These are phyloP conservation scores for Lepeophtheirus nordmannii DNA, from an alignment of 2,888 invertebrate genomes.

Conservation along the genomic window DNA sequence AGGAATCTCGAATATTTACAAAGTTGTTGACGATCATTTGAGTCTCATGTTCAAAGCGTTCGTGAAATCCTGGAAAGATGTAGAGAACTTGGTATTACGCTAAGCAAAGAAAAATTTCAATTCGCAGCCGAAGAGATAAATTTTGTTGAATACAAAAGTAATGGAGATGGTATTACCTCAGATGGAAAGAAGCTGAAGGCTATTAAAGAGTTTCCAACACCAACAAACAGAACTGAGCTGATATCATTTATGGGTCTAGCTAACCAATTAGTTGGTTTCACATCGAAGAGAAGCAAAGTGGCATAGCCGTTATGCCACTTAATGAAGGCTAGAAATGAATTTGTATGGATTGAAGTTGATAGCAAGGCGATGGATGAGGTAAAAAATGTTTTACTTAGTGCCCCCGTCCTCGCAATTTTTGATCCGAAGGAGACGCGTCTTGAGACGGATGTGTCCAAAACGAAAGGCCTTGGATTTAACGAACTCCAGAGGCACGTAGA, in stretches of 20 bases:
- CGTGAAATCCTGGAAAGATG: not conserved
- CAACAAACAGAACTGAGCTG: not conserved
- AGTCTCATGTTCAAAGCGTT: not conserved
- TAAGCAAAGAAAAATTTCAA: too few relatives aligned
- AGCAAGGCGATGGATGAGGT: not conserved
- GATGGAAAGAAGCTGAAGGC: not conserved
- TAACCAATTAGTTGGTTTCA: not conserved
- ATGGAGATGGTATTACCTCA: not conserved
- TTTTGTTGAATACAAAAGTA: not conserved
- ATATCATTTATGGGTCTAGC: not conserved
- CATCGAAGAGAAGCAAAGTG: not conserved
- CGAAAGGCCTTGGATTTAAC: constrained; percentile 1
- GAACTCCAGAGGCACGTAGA: too few relatives aligned
- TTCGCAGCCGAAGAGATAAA: not conserved
- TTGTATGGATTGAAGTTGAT: not conserved
- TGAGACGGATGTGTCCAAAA: not conserved
- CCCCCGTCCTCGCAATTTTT: not conserved
- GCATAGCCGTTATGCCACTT: not conserved
- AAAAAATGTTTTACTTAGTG: not conserved
- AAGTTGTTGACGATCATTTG: not conserved
- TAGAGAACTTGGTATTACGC: not conserved
- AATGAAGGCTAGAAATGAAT: not conserved
- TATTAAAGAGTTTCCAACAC: not conserved
- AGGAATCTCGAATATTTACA: not conserved
- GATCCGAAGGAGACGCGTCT: not conserved